These are phyloP conservation scores for Peucedramus taeniatus DNA, from an alignment of 2,113 vertebrate species.

Conservation along the genomic window DNA sequence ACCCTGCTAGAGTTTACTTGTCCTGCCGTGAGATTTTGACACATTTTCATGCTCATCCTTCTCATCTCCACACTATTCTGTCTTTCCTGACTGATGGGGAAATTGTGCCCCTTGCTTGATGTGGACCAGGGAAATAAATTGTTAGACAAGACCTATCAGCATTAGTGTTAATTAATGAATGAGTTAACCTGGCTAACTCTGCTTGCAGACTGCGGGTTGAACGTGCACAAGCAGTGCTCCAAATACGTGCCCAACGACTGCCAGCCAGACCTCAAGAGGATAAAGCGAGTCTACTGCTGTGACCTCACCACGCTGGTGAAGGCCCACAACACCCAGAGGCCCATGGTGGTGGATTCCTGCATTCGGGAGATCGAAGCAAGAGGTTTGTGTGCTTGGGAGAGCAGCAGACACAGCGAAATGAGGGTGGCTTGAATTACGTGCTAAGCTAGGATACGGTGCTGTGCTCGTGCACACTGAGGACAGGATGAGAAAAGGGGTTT, in stretches of 20 bases:
- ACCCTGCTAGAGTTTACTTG: background rate
- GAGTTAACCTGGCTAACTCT: background rate
- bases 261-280: conserved; percentile 94
- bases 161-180: background rate
- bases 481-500: background rate
- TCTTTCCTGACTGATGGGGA: background rate
- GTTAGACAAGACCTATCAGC: background rate
- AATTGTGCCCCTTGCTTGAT: background rate
- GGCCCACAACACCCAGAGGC: conserved; percentile 90
- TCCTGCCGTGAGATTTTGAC: background rate
- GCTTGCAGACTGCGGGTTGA: conserved; percentile 90
- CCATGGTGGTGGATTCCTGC: conserved; percentile 97
- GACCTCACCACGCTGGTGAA: conserved; percentile 97
- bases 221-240: conserved; percentile 97
- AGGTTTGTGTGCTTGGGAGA: conserved; percentile 74
- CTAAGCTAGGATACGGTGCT: background rate
- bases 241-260: conserved; percentile 96
- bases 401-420: background rate
- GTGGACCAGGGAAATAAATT: background rate
- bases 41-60: background rate
- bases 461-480: background rate
- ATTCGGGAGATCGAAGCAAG: conserved; percentile 94
- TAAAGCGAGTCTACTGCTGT: conserved; percentile 96
- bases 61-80: background rate
- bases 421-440: accelerated